Evolutionary conservation across 2,797 vertebrate genomes (phyloP).

Genomic region (Merluccius polli): DNA sequence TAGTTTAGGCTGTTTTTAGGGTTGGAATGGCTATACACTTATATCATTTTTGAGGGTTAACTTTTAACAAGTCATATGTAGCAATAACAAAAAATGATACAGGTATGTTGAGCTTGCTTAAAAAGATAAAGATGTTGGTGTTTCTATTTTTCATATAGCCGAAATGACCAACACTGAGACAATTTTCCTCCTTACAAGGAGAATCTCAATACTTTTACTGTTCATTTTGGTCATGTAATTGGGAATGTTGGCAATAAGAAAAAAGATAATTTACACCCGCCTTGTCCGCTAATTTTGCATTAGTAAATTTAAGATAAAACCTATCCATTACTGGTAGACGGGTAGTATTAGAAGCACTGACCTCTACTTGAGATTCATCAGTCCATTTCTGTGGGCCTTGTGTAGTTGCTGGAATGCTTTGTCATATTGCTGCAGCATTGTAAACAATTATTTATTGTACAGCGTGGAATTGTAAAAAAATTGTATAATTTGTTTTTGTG

Average conservation of each 20-base stretch:
- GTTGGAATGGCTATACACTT: slow-evolving; percentile 69
- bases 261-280: neutral
- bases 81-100: slow-evolving; percentile 61
- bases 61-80: slow-evolving; percentile 57
- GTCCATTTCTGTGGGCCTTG: slow-evolving; percentile 42
- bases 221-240: neutral
- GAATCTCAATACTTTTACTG: neutral
- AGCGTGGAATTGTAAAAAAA: slow-evolving; percentile 20
- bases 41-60: slow-evolving; percentile 38
- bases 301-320: neutral
- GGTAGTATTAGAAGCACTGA: slow-evolving; percentile 75
- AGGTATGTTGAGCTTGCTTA: slow-evolving; percentile 20
- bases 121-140: neutral
- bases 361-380: slow-evolving; percentile 51
- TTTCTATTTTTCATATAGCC: neutral
- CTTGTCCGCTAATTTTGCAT: neutral
- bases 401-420: slow-evolving; percentile 33
- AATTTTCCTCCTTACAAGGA: neutral
- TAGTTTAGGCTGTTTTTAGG: slow-evolving; percentile 30
- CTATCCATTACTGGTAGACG: slow-evolving; percentile 44
- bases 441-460: slow-evolving; percentile 25
- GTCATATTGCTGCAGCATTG: slow-evolving; percentile 40
- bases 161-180: neutral
- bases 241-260: neutral
- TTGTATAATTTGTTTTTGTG: slow-evolving; percentile 37